Base-by-base conservation (phyloP, 2,113 vertebrate species). In the Salvelinus alpinus region DNA sequence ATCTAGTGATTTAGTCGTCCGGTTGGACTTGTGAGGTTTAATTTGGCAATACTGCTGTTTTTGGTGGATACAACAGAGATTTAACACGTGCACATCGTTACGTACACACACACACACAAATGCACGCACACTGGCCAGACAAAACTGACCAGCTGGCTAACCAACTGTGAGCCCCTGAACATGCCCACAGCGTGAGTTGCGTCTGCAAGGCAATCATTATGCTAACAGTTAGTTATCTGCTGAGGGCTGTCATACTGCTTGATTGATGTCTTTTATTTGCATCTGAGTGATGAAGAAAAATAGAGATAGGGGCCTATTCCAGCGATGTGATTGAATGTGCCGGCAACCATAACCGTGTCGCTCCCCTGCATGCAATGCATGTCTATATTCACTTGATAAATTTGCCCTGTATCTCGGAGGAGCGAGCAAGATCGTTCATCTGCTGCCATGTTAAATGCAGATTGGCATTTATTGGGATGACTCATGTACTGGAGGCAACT, bases 251-350 rank as follows among this genome's bases (percentile, higher is more conserved):
- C 74, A 66, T 44, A 44, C 3, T 27, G 20, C 25, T 60, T 88
- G 90, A 92, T 87, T 78, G 85, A 87, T 86, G 81, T 69, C 51
- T 86, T 89, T 88, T 83, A 87, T 91, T 88, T 85, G 81, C 78
- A 81, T 87, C 57, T 69, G 81, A 81, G 67, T 78, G 82, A 92
- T 88, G 83, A 89, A 85, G 86, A 85, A 80, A 87, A 84, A 85
- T 78, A 71, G 80, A 73, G 64, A 80, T 70, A 51, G 65, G 25
- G 73, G 78, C 80, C 70, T 85, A 83, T 82, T 84, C 77, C 80
- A 20, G 65, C 25, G 0, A 11, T 73, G 75, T 87, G 88, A 90
- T 82, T 75, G 82, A 86, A 78, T 74, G 82, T 8, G 24, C 73
- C 1, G 16, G 48, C 72, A 64, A 68, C 59, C 4, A 22, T 83